Conservation (phyloP, 1,140 invertebrate species). For the Drosophila virilis region DNA sequence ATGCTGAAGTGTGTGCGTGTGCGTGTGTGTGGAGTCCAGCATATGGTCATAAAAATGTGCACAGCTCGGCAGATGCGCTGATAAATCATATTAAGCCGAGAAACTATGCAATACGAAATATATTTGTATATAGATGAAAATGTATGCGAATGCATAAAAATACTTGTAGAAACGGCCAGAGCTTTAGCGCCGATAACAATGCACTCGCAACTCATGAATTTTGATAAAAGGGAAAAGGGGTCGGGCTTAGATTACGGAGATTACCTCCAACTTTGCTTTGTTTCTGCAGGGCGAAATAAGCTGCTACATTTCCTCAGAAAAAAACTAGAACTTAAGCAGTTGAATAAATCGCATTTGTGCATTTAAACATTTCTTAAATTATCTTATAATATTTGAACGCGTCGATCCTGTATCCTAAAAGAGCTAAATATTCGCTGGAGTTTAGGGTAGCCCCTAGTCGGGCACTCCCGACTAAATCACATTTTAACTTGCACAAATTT, state of each 20-base stretch:
- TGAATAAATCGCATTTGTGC: too few relatives aligned
- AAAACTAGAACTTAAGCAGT: too few relatives aligned
- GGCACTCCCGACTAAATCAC: too few relatives aligned
- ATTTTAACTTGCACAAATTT: too few relatives aligned
- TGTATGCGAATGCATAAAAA: constrained; percentile 62
- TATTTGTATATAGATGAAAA: constrained; percentile 22
- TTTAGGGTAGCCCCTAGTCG: too few relatives aligned
- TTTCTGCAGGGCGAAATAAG: too few relatives aligned
- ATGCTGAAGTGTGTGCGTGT: constrained; percentile 31
- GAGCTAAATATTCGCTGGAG: too few relatives aligned
- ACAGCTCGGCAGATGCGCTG: constrained; percentile 60
- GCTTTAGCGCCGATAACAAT: constrained; percentile 27
- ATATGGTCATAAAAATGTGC: constrained; percentile 78
- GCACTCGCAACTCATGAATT: constrained; percentile 4
- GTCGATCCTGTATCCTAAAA: too few relatives aligned
- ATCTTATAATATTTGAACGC: too few relatives aligned
- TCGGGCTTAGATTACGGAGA: neutral
- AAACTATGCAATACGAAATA: constrained; percentile 58
- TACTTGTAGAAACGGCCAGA: constrained; percentile 51
- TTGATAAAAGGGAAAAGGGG: neutral
- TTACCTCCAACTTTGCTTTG: too few relatives aligned
- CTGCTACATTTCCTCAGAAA: too few relatives aligned
- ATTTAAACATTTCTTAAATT: too few relatives aligned
- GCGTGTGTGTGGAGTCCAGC: constrained; percentile 29
- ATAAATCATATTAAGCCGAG: constrained; percentile 71